Evolutionary conservation across 2,113 vertebrate genomes (phyloP), one percentile per base, ranked within the genome.

Genomic region (Mirounga angustirostris): DNA sequence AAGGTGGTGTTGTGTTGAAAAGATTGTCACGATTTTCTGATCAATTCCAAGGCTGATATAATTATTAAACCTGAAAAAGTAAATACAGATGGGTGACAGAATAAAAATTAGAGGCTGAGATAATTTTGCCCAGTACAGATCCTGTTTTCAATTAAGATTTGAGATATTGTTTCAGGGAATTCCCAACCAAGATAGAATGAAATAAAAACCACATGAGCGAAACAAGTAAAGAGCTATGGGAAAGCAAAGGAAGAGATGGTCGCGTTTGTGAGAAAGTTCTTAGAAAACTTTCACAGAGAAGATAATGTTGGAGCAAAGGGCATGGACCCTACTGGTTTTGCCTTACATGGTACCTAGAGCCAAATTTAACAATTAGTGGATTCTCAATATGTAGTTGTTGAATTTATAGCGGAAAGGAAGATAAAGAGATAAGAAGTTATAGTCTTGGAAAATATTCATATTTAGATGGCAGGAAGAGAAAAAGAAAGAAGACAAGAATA

Each of bases 141-240:
- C 24, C 95, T 96, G 91, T 94, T 97, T 96, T 94, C 74, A 94
- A 96, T 97, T 67, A 92, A 92, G 80, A 97, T 94, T 63, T 95
- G 61, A 40, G 54, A 79, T 82, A 83, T 87, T 96, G 13, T 92
- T 92, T 96, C 50, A 97, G 84, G 91, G 88, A 95, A 95, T 97
- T 97, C 80, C 73, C 59, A 91, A 94, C 46, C 50, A 94, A 92
- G 80, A 96, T 46, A 83, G 73, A 67, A 95, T 83, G 4, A 96
- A 97, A 95, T 96, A 87, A 92, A 97, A 95, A 33, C 79, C 97
- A 97, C 65, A 92, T 95, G 93, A 96, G 54, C 67, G 73, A 97
- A 92, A n/a, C 36, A 94, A 89, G 88, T 76, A 36, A 87, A 85
- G 18, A 96, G 40, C 83, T 78, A 50, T 94, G 90, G 67, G 95